phyloP scores from a whole-genome alignment of 1,140 invertebrate species.

The Trichoplusia ni region DNA sequence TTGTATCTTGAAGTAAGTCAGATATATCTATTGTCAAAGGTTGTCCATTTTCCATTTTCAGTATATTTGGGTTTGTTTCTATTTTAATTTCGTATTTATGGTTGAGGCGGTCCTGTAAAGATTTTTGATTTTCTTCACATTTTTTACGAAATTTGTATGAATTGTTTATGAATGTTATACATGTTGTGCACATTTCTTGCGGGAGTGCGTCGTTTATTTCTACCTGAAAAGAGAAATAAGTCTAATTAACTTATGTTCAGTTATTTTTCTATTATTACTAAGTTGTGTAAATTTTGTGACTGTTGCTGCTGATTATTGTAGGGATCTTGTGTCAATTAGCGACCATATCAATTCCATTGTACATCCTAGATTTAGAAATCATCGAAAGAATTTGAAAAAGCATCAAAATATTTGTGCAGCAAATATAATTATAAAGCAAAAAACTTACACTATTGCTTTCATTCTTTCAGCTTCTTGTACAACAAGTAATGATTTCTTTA shows the following conservation, averaged over 20 bases:
- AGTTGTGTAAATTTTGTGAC: no score
- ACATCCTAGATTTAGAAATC: no score
- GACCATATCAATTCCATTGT: no score
- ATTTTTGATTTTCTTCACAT: slow-evolving; percentile 55
- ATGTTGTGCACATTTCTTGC: slow-evolving; percentile 61
- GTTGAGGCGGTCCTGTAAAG: slow-evolving; percentile 33
- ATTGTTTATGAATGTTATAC: slow-evolving; percentile 63
- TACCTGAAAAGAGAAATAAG: slow-evolving; percentile 48
- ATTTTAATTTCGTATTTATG: slow-evolving; percentile 50
- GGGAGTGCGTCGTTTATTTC: slow-evolving; percentile 56
- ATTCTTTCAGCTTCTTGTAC: no score
- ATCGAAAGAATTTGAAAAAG: no score
- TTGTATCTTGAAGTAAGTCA: slow-evolving; percentile 42
- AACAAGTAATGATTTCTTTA: no score
- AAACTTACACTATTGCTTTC: no score
- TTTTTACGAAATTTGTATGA: slow-evolving; percentile 62
- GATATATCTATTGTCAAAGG: slow-evolving; percentile 51
- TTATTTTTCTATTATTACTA: no score
- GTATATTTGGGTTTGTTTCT: slow-evolving; percentile 34
- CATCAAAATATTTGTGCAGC: no score
- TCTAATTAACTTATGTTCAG: neutral
- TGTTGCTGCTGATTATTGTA: no score
- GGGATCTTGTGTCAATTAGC: no score
- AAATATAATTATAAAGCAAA: no score
- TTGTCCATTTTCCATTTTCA: slow-evolving; percentile 37